Base-by-base conservation (phyloP, 2,888 invertebrate species). In the Oligia strigilis region DNA sequence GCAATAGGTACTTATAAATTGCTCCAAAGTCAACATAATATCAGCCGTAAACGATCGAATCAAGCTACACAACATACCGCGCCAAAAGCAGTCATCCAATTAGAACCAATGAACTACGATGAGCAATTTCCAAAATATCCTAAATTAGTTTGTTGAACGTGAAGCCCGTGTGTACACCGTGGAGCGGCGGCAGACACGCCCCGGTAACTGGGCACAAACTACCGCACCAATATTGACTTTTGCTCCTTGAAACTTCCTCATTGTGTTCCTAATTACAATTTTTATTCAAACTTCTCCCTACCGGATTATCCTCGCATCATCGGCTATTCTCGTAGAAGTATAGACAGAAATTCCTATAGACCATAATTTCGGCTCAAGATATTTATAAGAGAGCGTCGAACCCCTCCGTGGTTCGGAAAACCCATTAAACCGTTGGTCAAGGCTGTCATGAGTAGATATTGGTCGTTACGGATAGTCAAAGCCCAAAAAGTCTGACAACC, bases 181-280 rank as follows among this genome's bases (percentile, higher is more conserved):
- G 75, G 87, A 91, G 83, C 87, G 88, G 82, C 85, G 82, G 87
- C 89, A 92, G 94, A 94, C 93, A 94, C 93, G 93, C 93, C 94
- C 92, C 92, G 92, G 91, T 94, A 94, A 94, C 94, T 93, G 93
- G 92, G 92, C 94, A 93, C 94, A 93, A 94, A 94, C 95, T 94
- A 94, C 94, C 93, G 91, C 93, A 93, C 94, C 93, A 94, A 94
- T 95, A 95, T 95, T 95, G 95, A 95, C 95, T 94, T 94, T 95
- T 93, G 89, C 93, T 94, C 91, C 93, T 94, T 93, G 88, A 93
- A 95, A 94, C 94, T 94, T 94, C 90, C 93, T 92, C 93, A 91
- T 93, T 93, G 91, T 87, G 87, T 90, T 89, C 88, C 90, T 93
- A 94, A 94, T 95, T 94, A 93, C 92, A 93, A 92, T 92, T 92